phyloP scores from a whole-genome alignment of 2,113 vertebrate genomes.

The Cololabis saira region DNA sequence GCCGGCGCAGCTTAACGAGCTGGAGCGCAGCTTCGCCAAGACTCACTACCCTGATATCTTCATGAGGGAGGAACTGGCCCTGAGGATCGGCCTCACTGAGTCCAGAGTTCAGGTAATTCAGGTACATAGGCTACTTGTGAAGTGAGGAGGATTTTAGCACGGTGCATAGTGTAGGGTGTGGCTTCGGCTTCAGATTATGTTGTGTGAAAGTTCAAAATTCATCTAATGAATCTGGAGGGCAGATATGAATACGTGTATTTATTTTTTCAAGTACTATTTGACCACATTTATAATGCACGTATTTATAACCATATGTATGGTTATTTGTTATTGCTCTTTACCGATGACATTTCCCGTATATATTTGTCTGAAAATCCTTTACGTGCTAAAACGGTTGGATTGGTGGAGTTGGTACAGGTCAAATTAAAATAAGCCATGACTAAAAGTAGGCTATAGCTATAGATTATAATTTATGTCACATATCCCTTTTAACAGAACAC shows the following conservation, averaged over 20 bases:
- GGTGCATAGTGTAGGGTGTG: too few relatives aligned
- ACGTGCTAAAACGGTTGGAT: too few relatives aligned
- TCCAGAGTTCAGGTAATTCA: conserved; percentile 96
- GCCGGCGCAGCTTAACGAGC: conserved; percentile 96
- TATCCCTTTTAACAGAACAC: too few relatives aligned
- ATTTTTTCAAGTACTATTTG: too few relatives aligned
- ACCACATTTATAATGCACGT: background rate
- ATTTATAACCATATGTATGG: background rate
- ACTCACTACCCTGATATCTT: conserved; percentile 99
- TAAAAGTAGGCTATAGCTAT: too few relatives aligned
- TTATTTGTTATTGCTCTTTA: background rate
- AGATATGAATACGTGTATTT: background rate
- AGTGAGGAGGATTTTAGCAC: background rate
- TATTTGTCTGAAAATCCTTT: background rate
- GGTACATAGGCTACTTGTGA: too few relatives aligned
- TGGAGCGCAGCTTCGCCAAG: conserved; percentile 98
- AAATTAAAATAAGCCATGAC: too few relatives aligned
- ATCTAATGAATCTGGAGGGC: background rate
- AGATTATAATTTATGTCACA: too few relatives aligned
- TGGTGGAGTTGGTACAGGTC: too few relatives aligned
- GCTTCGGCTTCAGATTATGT: too few relatives aligned
- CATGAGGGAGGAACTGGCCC: conserved; percentile 96
- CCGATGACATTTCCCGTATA: background rate
- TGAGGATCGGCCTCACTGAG: conserved; percentile 97
- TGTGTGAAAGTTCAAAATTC: background rate